Evolutionary conservation across 2,797 vertebrate species (phyloP).

Genomic region (Forpus xanthops): DNA sequence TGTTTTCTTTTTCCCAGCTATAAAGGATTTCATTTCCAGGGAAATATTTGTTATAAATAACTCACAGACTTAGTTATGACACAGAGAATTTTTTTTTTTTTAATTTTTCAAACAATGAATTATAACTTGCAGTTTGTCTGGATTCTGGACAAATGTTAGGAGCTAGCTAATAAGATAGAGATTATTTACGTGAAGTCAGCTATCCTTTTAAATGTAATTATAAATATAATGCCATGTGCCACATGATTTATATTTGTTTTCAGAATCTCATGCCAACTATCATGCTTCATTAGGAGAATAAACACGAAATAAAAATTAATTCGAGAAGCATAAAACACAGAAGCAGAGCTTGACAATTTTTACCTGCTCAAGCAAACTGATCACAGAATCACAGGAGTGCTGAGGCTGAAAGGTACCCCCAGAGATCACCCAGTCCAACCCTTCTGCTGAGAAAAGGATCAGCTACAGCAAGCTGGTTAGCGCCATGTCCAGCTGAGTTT

Average conservation of each 20-base stretch:
- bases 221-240: background rate
- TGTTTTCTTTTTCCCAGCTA: background rate
- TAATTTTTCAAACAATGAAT: background rate
- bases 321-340: background rate
- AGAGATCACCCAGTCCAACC: fast-evolving
- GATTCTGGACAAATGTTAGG: background rate
- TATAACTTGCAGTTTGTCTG: background rate
- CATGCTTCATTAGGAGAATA: background rate
- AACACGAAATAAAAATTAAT: background rate
- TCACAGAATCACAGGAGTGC: background rate
- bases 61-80: background rate
- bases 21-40: background rate
- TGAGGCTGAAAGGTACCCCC: background rate
- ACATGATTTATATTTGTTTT: background rate
- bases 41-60: background rate
- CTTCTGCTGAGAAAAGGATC: background rate
- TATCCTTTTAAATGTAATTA: background rate
- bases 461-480: background rate
- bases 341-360: background rate
- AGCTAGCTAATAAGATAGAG: background rate
- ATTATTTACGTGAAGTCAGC: background rate
- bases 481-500: background rate
- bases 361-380: background rate
- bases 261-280: background rate
- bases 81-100: background rate